Evolutionary conservation across 2,797 vertebrate genomes (phyloP).

Genomic region (Thripadectes ignobilis): DNA sequence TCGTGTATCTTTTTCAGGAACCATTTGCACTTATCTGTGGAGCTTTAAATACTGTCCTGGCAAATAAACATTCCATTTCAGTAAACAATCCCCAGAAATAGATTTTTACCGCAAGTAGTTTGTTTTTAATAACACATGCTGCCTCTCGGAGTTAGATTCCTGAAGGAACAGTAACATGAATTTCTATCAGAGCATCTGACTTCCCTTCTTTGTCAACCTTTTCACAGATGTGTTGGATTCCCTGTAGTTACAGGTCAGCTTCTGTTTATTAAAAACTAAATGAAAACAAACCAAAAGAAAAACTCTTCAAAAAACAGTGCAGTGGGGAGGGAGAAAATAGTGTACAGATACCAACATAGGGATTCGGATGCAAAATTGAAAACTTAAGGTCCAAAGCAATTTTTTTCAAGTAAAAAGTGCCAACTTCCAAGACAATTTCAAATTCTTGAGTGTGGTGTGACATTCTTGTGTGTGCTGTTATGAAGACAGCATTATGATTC

Average conservation of each 20-base stretch:
- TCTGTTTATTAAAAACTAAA: constrained; percentile 54
- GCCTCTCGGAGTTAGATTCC: constrained; percentile 56
- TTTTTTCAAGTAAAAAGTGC: background rate
- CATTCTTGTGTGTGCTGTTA: too few relatives aligned
- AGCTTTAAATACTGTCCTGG: constrained; percentile 60
- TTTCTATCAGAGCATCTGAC: constrained; percentile 68
- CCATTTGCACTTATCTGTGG: constrained; percentile 38
- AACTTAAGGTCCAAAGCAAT: background rate
- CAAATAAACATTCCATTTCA: constrained; percentile 61
- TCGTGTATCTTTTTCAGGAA: constrained; percentile 51
- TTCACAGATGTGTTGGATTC: constrained; percentile 73
- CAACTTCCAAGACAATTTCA: background rate
- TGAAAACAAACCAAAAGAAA: background rate
- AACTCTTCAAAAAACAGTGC: background rate
- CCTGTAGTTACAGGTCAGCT: constrained; percentile 70
- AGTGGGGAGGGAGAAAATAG: background rate
- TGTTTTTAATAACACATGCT: constrained; percentile 72
- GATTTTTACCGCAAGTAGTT: constrained; percentile 73
- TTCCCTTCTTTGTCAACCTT: constrained; percentile 71
- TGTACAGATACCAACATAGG: background rate
- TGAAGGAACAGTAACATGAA: constrained; percentile 35
- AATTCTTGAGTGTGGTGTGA: background rate
- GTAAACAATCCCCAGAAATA: constrained; percentile 69
- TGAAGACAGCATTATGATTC: background rate
- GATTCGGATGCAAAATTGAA: constrained; percentile 45